phyloP scores from a whole-genome alignment of 2,888 invertebrate species.

The Polymixis flavicincta region DNA sequence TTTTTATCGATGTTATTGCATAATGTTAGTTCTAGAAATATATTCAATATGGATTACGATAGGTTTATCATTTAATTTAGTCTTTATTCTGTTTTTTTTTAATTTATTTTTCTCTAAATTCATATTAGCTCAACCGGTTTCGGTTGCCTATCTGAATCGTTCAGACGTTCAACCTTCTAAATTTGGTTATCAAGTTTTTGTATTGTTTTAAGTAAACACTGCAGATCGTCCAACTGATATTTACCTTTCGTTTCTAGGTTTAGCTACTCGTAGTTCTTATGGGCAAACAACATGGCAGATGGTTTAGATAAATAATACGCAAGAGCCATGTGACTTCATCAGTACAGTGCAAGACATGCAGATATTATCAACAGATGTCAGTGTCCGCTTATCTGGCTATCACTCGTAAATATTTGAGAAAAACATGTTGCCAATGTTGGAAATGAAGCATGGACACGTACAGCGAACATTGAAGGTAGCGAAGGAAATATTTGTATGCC shows the following conservation, averaged over 20 bases:
- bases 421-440: conserved; percentile 37
- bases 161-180: not conserved
- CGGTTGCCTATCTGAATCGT: not conserved
- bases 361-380: conserved; percentile 54
- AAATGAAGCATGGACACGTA: conserved; percentile 29
- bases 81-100: not conserved
- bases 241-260: not conserved
- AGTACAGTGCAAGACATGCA: conserved; percentile 40
- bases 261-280: not conserved
- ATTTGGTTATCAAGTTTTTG: too few species aligned
- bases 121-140: too few species aligned
- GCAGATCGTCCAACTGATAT: not conserved
- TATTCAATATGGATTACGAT: not conserved
- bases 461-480: conserved; percentile 13
- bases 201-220: not conserved
- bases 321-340: conserved; percentile 29
- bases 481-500: conserved; percentile 46
- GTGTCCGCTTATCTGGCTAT: conserved; percentile 62
- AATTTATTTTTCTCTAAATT: not conserved
- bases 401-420: conserved; percentile 62
- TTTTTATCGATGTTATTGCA: conserved; percentile 3
- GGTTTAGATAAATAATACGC: conserved; percentile 10
- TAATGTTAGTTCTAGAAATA: not conserved
- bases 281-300: not conserved
- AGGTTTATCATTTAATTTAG: not conserved